phyloP scores from a whole-genome alignment of 2,888 invertebrate genomes.

The Saturnia pavonia region DNA sequence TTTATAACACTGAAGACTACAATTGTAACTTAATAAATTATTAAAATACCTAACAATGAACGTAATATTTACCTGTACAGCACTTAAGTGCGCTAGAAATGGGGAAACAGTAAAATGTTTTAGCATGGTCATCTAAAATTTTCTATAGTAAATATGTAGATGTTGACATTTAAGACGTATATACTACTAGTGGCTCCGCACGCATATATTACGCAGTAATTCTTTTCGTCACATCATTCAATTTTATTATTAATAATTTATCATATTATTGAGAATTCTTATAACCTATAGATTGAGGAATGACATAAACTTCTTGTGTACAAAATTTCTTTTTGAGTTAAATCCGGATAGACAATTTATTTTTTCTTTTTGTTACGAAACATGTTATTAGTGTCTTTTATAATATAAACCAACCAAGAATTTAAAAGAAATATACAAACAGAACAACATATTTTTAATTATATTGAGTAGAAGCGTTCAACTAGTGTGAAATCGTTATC shows the following conservation, averaged over 20 bases:
- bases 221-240: too few relatives aligned
- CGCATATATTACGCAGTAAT: too few relatives aligned
- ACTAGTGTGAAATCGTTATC: constrained; percentile 18
- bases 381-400: too few relatives aligned
- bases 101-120: constrained; percentile 64
- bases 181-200: background rate
- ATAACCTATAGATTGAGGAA: too few relatives aligned
- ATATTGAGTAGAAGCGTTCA: background rate
- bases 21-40: constrained; percentile 2
- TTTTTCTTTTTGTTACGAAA: too few relatives aligned
- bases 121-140: constrained; percentile 28
- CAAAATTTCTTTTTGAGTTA: too few relatives aligned
- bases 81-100: constrained; percentile 79
- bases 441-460: background rate
- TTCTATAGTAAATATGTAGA: background rate
- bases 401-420: background rate
- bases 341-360: too few relatives aligned
- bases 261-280: too few relatives aligned
- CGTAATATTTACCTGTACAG: constrained; percentile 73
- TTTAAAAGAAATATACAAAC: background rate
- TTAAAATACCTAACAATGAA: constrained; percentile 22
- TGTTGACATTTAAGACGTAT: background rate
- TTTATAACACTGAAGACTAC: background rate
- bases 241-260: too few relatives aligned
- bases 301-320: too few relatives aligned